Evolutionary conservation across 2,797 vertebrate species (phyloP), one percentile per base, ranked within the genome.

Genomic region (Mastacembelus armatus): DNA sequence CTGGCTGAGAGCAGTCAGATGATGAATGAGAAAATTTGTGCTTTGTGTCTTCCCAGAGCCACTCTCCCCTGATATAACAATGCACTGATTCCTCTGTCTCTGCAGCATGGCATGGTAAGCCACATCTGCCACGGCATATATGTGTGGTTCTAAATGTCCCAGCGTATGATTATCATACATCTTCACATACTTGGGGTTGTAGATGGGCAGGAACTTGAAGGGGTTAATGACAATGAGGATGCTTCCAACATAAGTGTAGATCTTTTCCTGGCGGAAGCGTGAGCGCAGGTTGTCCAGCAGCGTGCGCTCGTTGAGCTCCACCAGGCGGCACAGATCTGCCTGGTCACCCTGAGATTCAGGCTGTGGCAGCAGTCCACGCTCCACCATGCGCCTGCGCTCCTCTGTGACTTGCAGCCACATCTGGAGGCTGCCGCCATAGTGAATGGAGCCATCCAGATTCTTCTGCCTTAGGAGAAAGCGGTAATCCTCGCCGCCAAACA

Each of bases 121-220:
- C 78, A 96, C 96, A 2, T 99, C 98, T 0, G 98, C 98, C 89
- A 99, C 97, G 0, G 98, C 98, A 0, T 99, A 99, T 78, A 99
- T 98, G 65, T 98, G 98, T 10, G 93, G 98, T 89, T 99, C 97
- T 87, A 98, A 89, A 85, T 96, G 94, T 39, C 98, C 97, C 89
- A 99, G 92, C 12, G 96, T 93, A 76, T 98, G 97, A 88, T 99
- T 99, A 76, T 99, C 98, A 1, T 99, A 99, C 96, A 99, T 96
- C 90, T 99, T 99, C 76, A 99, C 98, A 77, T 98, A 99, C 80
- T 99, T 99, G 43, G 98, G 98, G 85, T 99, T 99, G 92, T 99
- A 99, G 90, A 99, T 97, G 87, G 98, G 98, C 77, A 99, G 95
- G 88, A 99, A 99, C 83, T 98, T 96, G 87, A 99, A 95, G 5